Base-by-base conservation (phyloP, 2,888 invertebrate species). In the Xanthostigma xanthostigma region DNA sequence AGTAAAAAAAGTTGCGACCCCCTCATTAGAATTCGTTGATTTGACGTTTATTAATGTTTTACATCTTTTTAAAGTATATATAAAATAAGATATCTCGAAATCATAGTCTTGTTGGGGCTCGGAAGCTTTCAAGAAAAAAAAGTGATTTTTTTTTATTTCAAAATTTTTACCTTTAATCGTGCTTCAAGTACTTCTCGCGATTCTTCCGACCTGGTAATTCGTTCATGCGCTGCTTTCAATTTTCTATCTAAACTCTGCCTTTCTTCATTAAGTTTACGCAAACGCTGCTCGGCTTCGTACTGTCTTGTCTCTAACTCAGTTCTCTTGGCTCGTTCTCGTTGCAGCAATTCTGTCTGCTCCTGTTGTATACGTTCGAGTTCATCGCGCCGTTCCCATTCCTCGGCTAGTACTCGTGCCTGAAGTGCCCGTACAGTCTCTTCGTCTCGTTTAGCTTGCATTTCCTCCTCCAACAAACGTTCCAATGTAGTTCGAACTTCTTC, bases 311-410 rank as follows among this genome's bases (percentile, higher is more conserved):
- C 85, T 60, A 85, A 84, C 55, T 83, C 84, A 55, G 76, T 75
- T 45, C 86, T 70, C 63, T 87, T 87, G 50, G 79, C 70, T 55
- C 84, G 72, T 64, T 89, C 89, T 59, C 80, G 76, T 61, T 82
- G 81, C 49, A 89, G 62, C 59, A 87, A 71, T 59, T 74, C 67
- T 54, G 76, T 75, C 59, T 88, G 87, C 64, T 88, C 85, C 59
- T 77, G 77, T 64, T 88, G 86, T n/a, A 88, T 67, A 55, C 76
- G 71, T 65, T 89, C 88, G 54, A 89, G 62, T 62, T 88, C 84
- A 61, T 87, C 87, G 53, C 87, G 67, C 60, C 80, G 81, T 57
- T 86, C 85, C 84, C 86, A 87, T 70, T 89, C 89, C 67, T 89
- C 88, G 45, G 83, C 77, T 54, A 88, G 66, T 44, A 88, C 83